Evolutionary conservation across 2,113 vertebrate species (phyloP).

Genomic region (Hemiprocne comata): DNA sequence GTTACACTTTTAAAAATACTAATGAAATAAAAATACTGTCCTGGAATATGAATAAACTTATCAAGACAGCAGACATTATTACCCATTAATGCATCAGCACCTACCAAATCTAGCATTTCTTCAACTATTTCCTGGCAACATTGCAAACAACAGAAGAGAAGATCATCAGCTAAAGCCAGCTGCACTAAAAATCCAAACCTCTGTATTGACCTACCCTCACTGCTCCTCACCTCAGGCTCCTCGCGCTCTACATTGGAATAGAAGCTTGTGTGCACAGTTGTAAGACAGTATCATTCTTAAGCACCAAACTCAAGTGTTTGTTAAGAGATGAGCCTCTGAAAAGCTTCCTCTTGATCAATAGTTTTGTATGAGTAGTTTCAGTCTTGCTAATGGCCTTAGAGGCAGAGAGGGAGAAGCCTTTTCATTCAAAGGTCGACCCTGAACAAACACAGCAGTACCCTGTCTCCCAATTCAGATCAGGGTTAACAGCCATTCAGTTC

Average conservation of each 20-base stretch:
- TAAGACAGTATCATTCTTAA: background rate
- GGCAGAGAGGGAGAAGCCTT: background rate
- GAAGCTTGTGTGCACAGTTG: background rate
- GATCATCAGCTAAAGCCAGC: background rate
- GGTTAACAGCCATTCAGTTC: background rate
- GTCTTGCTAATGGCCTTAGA: constrained; percentile 9
- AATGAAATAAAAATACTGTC: background rate
- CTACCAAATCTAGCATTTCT: background rate
- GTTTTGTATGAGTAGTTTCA: background rate
- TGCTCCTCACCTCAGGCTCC: background rate
- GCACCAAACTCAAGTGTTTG: background rate
- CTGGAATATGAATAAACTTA: background rate
- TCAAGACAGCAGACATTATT: background rate
- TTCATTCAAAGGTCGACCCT: background rate
- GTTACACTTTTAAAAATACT: background rate
- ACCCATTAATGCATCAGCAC: background rate
- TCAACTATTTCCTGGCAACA: background rate
- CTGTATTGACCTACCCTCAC: background rate
- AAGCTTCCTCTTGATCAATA: background rate
- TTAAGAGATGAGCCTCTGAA: background rate
- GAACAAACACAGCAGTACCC: constrained; percentile 11
- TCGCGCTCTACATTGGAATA: accelerated
- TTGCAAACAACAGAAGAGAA: background rate
- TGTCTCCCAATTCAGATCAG: background rate
- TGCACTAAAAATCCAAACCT: background rate